Conservation (phyloP, 1,140 invertebrate species). For the Diorhabda elongata region DNA sequence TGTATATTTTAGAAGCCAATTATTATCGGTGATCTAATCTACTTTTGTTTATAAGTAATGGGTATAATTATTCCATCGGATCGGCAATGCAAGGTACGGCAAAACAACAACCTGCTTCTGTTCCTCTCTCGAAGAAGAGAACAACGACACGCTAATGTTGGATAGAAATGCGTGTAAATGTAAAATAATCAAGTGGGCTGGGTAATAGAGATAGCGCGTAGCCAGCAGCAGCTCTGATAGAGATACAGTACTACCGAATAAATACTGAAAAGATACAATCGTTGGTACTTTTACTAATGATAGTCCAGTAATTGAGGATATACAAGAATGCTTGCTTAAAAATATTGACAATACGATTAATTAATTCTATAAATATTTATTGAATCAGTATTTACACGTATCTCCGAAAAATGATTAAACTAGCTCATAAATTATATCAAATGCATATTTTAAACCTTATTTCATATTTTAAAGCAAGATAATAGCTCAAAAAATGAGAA, state of each 20-base stretch:
- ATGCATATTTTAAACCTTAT: too few relatives aligned
- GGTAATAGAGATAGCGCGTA: conserved; percentile 42
- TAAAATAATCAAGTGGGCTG: conserved; percentile 41
- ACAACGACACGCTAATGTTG: conserved; percentile 24
- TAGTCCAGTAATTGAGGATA: background rate
- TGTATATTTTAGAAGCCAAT: conserved; percentile 34
- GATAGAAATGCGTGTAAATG: conserved; percentile 41
- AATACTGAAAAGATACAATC: conserved; percentile 42
- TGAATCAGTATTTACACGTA: too few relatives aligned
- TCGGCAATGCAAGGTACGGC: conserved; percentile 7
- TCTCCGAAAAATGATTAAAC: too few relatives aligned
- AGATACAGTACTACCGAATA: conserved; percentile 45
- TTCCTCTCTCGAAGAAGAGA: background rate
- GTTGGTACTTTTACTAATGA: conserved; percentile 17
- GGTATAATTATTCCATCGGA: conserved; percentile 36
- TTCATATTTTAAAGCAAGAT: too few relatives aligned
- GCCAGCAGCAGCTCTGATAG: conserved; percentile 35
- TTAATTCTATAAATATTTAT: too few relatives aligned
- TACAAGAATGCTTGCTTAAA: too few relatives aligned
- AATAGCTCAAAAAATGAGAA: too few relatives aligned
- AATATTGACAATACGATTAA: too few relatives aligned
- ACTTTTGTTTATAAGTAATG: conserved; percentile 37
- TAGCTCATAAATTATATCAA: too few relatives aligned
- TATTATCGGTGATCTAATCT: conserved; percentile 38
- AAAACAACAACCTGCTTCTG: conserved; percentile 20